phyloP scores from a whole-genome alignment of 2,797 vertebrate species.

The Threskiornis aethiopicus region DNA sequence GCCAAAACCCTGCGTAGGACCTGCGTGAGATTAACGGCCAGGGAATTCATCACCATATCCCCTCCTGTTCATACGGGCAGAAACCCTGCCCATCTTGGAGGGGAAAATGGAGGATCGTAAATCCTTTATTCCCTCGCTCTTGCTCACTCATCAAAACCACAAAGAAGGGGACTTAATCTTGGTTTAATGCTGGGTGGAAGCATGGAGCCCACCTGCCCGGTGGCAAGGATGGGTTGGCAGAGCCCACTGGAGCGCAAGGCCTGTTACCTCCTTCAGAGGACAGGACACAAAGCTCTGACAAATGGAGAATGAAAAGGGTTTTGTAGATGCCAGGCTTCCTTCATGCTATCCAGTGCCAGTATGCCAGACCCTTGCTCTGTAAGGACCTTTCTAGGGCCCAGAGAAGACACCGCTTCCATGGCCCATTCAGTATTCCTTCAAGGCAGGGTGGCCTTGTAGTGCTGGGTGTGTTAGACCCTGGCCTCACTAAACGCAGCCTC shows the following conservation, averaged over 20 bases:
- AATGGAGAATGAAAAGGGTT: background rate
- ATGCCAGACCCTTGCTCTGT: background rate
- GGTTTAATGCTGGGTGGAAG: background rate
- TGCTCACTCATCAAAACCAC: background rate
- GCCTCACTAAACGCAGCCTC: background rate
- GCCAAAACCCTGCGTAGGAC: background rate
- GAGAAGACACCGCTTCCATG: background rate
- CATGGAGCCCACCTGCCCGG: background rate
- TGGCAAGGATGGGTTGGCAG: background rate
- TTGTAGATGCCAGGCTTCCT: background rate
- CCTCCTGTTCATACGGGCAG: constrained; percentile 38
- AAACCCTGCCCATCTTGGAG: constrained; percentile 39
- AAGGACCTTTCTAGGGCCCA: background rate
- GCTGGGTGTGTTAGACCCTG: background rate
- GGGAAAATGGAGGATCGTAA: background rate
- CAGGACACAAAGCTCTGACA: background rate
- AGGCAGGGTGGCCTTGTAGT: background rate
- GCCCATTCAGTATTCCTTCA: background rate
- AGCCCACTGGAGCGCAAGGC: background rate
- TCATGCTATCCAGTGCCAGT: background rate
- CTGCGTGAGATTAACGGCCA: background rate
- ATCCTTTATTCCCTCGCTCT: background rate
- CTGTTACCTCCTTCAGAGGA: background rate
- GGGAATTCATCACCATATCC: background rate
- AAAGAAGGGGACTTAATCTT: background rate